Evolutionary conservation across 2,797 vertebrate genomes (phyloP).

Genomic region (Rhodeus uyekii): DNA sequence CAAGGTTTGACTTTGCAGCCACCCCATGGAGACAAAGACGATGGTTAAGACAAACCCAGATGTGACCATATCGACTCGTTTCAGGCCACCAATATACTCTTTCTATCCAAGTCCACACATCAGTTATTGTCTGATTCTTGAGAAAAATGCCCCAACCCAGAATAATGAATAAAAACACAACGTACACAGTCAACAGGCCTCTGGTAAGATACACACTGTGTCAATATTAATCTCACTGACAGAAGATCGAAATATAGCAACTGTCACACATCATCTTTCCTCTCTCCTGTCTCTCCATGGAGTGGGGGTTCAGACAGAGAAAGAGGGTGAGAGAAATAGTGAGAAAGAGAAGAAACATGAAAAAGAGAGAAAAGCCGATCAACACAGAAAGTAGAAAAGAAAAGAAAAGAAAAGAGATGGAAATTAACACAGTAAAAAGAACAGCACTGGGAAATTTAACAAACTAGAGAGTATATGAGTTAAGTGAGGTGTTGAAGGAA

Average conservation of each 20-base stretch:
- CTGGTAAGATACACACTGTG: slow-evolving; percentile 82
- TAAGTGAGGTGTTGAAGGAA: background rate
- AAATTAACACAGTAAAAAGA: slow-evolving; percentile 60
- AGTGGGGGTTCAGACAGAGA: slow-evolving; percentile 62
- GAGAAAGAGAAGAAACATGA: slow-evolving; percentile 7
- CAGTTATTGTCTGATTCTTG: slow-evolving; percentile 87
- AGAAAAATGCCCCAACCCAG: slow-evolving; percentile 79
- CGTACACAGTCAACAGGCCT: slow-evolving; percentile 79
- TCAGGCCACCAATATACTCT: slow-evolving; percentile 66
- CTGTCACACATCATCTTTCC: slow-evolving; percentile 85
- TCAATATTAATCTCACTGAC: slow-evolving; percentile 87
- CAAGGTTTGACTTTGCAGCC: slow-evolving; percentile 41
- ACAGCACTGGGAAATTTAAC: slow-evolving; percentile 59
- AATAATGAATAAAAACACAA: slow-evolving; percentile 84
- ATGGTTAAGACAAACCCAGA: slow-evolving; percentile 65
- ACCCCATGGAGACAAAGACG: slow-evolving; percentile 38
- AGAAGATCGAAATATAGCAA: slow-evolving; percentile 84
- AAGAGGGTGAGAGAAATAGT: slow-evolving; percentile 30
- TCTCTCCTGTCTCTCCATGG: slow-evolving; percentile 76
- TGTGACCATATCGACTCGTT: slow-evolving; percentile 78
- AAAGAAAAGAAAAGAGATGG: slow-evolving; percentile 13
- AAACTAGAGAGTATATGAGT: slow-evolving; percentile 59
- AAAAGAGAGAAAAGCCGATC: slow-evolving; percentile 11
- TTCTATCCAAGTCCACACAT: slow-evolving; percentile 80
- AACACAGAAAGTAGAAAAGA: background rate